Base-by-base conservation (phyloP, 2,888 invertebrate genomes). In the Drosophila engyochracea region DNA sequence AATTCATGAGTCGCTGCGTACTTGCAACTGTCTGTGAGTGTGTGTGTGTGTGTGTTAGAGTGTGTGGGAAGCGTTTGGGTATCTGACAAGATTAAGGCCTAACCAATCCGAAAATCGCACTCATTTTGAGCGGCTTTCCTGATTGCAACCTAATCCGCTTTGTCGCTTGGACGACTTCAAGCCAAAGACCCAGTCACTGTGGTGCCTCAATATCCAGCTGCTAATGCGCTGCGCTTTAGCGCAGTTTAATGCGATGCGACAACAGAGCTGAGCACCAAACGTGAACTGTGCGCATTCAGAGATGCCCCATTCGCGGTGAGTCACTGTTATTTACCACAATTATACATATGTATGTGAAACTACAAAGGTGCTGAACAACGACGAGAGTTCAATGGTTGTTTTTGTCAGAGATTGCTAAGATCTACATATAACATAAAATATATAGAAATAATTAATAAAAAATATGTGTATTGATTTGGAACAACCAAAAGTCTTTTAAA, bases 111-210 rank as follows among this genome's bases (percentile, higher is more conserved):
- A 79, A 85, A 90, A 90, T 90, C 89, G 90, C 79, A 82, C 80
- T 85, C 83, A 83, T 81, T 79, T 79, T 65, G 66, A 71, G 74
- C 76, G 37, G 37, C 68, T 70, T 68, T 65, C 69, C 80, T 83
- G 87, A 89, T 89, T 90, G 87, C 87, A 87, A 82, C 82, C 89
- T 91, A 88, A 91, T 91, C 88, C 88, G 90, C 90, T 91, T 89
- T 87, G 83, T 70, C 89, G 86, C 90, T 83, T 74, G 73, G 78
- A 44, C 76, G 86, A 55, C 37, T 76, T 64, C 53, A 70, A 65
- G 74, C 76, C 70, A 12, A 65, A 71, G 33, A 49, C 69, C 63
- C 60, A 62, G 33, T 53, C 57, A 53, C 55, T 49, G 58, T 51
- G 62, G 59, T 59, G 64, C 81, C 73, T 44, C 73, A 60, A 76